These are phyloP conservation scores for Monomorium pharaonis DNA, from an alignment of 1,140 invertebrate species.

Conservation along the genomic window DNA sequence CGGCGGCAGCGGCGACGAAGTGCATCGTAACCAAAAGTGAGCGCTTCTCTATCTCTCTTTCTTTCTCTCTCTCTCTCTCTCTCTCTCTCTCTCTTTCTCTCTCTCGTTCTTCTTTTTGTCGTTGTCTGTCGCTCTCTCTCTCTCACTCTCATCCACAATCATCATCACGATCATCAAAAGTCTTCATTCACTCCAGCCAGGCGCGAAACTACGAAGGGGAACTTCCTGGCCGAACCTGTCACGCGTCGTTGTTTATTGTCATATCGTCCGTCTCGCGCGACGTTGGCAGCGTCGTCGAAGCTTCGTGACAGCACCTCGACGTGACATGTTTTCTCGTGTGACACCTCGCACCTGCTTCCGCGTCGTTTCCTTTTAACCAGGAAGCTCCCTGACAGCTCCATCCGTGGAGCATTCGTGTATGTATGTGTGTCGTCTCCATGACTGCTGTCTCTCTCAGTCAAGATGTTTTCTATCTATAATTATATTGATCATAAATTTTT, in stretches of 20 bases:
- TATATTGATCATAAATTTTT: neutral
- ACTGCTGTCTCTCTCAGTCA: neutral
- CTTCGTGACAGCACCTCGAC: neutral
- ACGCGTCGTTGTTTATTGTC: slow-evolving; percentile 17
- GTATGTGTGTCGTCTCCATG: neutral
- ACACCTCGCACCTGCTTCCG: neutral
- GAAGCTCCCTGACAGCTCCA: neutral
- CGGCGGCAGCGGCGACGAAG: neutral
- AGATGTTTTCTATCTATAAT: neutral
- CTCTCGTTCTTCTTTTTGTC: neutral
- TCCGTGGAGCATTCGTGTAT: neutral
- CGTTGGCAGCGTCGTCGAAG: neutral
- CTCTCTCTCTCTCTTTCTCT: neutral
- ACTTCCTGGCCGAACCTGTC: neutral
- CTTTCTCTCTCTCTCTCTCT: neutral
- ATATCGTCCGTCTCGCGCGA: neutral
- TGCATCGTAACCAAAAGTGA: neutral
- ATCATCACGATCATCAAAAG: neutral
- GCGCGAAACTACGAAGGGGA: neutral
- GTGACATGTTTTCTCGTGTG: slow-evolving; percentile 14
- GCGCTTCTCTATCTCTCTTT: neutral
- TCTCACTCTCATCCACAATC: neutral
- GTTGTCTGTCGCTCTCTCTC: neutral
- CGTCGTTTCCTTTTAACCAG: neutral
- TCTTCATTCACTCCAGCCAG: neutral